Evolutionary conservation across 2,888 invertebrate species (phyloP).

Genomic region (Mesorhabditis spiculigera): DNA sequence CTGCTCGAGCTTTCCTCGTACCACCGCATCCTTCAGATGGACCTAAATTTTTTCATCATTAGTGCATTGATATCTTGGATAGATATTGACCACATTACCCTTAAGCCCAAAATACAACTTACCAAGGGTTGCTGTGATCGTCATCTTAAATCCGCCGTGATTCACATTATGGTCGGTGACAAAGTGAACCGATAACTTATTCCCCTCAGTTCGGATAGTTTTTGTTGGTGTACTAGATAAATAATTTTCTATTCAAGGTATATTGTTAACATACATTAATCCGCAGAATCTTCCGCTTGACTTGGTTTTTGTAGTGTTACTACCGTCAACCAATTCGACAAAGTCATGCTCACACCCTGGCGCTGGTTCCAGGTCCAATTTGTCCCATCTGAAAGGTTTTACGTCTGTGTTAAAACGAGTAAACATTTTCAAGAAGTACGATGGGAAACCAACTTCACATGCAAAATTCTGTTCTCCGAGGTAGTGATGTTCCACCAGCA

Average conservation of each 20-base stretch:
- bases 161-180: slow-evolving; percentile 39
- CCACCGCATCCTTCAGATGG: slow-evolving; percentile 52
- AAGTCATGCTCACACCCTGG: slow-evolving; percentile 42
- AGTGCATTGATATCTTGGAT: no score
- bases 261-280: slow-evolving; percentile 10
- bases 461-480: slow-evolving; percentile 31
- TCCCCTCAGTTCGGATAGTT: slow-evolving; percentile 24
- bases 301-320: slow-evolving; percentile 16
- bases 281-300: slow-evolving; percentile 44
- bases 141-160: slow-evolving; percentile 43
- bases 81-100: no score
- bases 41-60: slow-evolving; percentile 20
- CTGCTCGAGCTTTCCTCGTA: slow-evolving; percentile 32
- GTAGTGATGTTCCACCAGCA: slow-evolving; percentile 56
- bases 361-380: slow-evolving; percentile 38
- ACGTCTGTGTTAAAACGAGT: background rate
- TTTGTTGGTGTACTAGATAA: slow-evolving; percentile 30
- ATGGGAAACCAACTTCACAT: slow-evolving; percentile 27
- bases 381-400: slow-evolving; percentile 28
- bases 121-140: slow-evolving; percentile 44
- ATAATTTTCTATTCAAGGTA: background rate
- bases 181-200: slow-evolving; percentile 38
- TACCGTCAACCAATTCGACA: slow-evolving; percentile 45
- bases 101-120: slow-evolving; percentile 4
- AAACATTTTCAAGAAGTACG: background rate